Evolutionary conservation across 2,797 vertebrate genomes (phyloP).

Genomic region (Hyperoplus lanceolatus): DNA sequence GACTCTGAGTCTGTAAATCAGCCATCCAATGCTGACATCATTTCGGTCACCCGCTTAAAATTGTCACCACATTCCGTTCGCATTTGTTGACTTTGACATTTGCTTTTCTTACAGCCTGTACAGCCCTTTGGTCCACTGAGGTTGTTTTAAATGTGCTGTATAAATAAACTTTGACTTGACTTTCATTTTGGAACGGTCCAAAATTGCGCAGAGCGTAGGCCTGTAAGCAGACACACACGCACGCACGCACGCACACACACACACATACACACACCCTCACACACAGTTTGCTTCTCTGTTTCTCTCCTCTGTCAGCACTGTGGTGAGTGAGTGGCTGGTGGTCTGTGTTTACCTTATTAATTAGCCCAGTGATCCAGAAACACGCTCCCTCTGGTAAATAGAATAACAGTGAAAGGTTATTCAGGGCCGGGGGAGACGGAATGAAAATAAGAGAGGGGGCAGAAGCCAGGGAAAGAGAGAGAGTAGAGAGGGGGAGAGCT

Average conservation of each 20-base stretch:
- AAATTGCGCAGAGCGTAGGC: not conserved
- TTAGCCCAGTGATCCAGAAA: conserved; percentile 83
- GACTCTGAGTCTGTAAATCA: not conserved
- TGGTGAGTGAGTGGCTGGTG: conserved; percentile 67
- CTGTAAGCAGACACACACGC: not conserved
- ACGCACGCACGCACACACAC: not conserved
- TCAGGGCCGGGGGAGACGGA: conserved; percentile 31
- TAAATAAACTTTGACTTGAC: too few relatives aligned
- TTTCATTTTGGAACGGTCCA: not conserved
- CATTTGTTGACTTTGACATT: not conserved
- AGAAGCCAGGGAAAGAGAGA: conserved; percentile 2
- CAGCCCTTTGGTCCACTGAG: too few relatives aligned
- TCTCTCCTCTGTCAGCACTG: conserved; percentile 62
- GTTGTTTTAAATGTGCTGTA: too few relatives aligned
- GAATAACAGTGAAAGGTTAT: conserved; percentile 74
- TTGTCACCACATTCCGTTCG: not conserved
- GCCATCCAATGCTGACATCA: too few relatives aligned
- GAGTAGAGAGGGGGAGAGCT: not conserved
- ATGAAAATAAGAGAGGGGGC: conserved; percentile 37
- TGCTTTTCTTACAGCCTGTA: too few relatives aligned
- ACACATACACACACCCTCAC: not conserved
- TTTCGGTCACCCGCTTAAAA: not conserved
- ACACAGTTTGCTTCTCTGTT: conserved; percentile 24
- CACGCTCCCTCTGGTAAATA: conserved; percentile 75
- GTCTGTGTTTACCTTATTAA: conserved; percentile 80